Conservation (phyloP, 2,113 vertebrate genomes). For the Thermophis baileyi region DNA sequence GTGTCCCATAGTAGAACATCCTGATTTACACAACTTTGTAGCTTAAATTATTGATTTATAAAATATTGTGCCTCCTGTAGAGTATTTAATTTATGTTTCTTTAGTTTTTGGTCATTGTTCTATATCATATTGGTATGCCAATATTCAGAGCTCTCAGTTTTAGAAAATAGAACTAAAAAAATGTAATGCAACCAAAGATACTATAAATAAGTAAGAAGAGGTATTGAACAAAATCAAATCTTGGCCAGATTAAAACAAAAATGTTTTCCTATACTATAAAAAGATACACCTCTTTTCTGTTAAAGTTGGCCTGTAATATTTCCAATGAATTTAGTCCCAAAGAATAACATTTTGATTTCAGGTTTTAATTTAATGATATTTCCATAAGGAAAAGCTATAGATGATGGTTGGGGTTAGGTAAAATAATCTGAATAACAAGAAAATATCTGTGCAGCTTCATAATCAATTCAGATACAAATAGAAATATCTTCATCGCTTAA, state of each 20-base stretch:
- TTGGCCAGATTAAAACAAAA: neutral
- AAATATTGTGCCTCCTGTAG: neutral
- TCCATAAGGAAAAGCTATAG: conserved; percentile 12
- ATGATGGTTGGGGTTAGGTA: conserved; percentile 2
- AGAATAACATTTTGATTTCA: neutral
- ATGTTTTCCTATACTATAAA: neutral
- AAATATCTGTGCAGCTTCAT: conserved; percentile 46
- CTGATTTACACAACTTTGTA: neutral
- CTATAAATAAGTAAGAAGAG: neutral
- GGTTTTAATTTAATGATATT: neutral
- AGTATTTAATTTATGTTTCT: neutral
- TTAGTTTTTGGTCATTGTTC: neutral
- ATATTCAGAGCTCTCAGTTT: neutral
- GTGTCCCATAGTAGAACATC: neutral
- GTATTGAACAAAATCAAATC: neutral
- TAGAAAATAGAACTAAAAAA: neutral
- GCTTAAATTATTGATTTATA: neutral
- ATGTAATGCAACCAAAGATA: neutral
- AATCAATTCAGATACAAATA: conserved; percentile 56
- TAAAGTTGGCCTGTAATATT: neutral
- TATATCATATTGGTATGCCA: neutral
- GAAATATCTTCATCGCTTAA: conserved; percentile 54
- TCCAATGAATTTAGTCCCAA: neutral
- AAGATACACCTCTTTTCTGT: neutral
- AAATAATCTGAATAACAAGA: conserved; percentile 28